Base-by-base conservation (phyloP, 2,113 vertebrate genomes). In the human region DNA sequence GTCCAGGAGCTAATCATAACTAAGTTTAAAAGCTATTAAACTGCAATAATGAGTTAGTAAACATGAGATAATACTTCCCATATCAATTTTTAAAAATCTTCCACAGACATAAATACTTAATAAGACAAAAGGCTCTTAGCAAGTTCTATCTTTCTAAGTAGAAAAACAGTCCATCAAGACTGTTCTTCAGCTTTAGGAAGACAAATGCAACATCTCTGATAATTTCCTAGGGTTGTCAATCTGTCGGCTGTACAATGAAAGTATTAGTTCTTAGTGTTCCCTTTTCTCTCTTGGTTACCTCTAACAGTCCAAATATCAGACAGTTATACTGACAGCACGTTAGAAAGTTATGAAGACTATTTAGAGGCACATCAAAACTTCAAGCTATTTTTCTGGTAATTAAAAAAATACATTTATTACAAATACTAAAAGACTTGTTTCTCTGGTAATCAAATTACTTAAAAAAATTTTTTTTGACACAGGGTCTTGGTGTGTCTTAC, bases 71-170 rank as follows among this genome's bases (percentile, higher is more conserved):
- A 68, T 40, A 80, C 88, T 92, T 85, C 35, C 20, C 18, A 18
- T 48, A 43, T 68, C 27, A 68, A 81, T 17, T 93, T 57, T 61
- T 17, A 4, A 48, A 93, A 88, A 66, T 82, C 38, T 48, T 80
- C 50, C 78, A 84, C 16, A 66, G 61, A 83, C 95, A 91, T 89
- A 79, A 72, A 90, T 75, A 83, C 35, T 66, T 92, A 66, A 50
- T 35, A 57, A 50, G 38, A 57, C 70, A 83, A 84, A 83, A 89
- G 52, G 9, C 20, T 87, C 66, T 64, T 55, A 90, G 52, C 32
- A 96, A 83, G 45, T 66, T 90, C 57, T 81, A 32, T 43, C 20
- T 72, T 83, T 61, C 12, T 68, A 57, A 72, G 22, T 14, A 43
- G 57, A 84, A 72, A 82, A 90, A 25, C 2, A 90, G 23, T 72